Evolutionary conservation across 2,797 vertebrate genomes (phyloP).

Genomic region (Coilia nasus): DNA sequence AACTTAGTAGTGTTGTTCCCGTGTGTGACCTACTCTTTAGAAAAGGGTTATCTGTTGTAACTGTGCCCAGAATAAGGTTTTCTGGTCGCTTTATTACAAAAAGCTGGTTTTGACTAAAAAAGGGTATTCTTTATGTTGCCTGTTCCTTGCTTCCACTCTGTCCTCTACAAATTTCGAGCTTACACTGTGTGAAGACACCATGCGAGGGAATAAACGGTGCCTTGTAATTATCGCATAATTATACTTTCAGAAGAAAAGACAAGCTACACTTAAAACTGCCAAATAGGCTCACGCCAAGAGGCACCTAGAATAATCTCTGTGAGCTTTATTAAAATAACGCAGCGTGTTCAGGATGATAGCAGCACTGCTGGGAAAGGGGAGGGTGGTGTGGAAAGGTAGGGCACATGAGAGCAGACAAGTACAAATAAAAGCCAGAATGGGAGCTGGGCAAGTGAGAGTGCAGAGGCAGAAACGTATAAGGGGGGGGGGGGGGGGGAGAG

Average conservation of each 20-base stretch:
- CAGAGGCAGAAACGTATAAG: neutral
- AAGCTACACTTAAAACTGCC: neutral
- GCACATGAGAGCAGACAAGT: neutral
- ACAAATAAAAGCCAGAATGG: neutral
- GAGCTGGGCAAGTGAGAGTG: neutral
- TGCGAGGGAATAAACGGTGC: neutral
- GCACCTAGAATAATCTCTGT: neutral
- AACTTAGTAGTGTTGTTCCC: neutral
- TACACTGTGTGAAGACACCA: neutral
- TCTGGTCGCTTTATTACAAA: neutral
- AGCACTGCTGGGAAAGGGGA: neutral
- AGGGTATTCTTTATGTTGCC: neutral
- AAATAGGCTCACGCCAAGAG: neutral
- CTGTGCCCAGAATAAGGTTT: neutral
- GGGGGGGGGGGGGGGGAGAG: neutral
- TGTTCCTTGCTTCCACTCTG: neutral
- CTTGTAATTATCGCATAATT: slow-evolving; percentile 30
- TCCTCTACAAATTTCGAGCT: neutral
- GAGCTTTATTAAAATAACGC: neutral
- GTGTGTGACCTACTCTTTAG: too few relatives aligned
- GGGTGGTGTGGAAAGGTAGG: neutral
- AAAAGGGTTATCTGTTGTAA: neutral
- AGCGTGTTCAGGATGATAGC: neutral
- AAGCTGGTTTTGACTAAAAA: neutral
- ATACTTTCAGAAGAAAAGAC: slow-evolving; percentile 26